Base-by-base conservation (phyloP, 35 echinoderm and acorn worm species). In the Chiridota heheva region DNA sequence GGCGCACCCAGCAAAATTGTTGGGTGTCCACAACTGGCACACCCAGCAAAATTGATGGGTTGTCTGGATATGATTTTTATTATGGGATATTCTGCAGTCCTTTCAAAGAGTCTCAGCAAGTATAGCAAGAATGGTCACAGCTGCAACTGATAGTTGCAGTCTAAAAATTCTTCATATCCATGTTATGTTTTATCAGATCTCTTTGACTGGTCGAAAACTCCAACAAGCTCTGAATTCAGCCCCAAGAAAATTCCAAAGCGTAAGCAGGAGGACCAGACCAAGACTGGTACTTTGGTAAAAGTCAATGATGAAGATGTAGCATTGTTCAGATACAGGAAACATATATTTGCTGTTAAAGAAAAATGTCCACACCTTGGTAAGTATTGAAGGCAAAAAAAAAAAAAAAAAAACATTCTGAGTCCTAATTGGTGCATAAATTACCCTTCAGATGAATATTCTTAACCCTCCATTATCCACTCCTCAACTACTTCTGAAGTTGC, bases 321-420 rank as follows among this genome's bases (percentile, higher is more conserved):
- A 7, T 59, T 90, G 35, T 90, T 90, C 42, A 82, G 87, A 32
- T 83, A 48, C 31, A 37, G 59, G 12, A 38, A 81, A 25, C 38
- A 74, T 12, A 56, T 90, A 13, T 83, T 82, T 36, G 87, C 87
- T 57, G 72, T 90, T 15, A 83, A 69, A 53, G 87, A 90, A 20
- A 90, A 90, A 77, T 90, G 87, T 33, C 87, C 87, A 10, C 87
- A 90, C 68, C 43, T 83, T 62, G 87, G 87, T 90, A 64, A 73
- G 64, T 7, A 61, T 18, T 31, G 13, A 8, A 10, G 8, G 8
- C 31, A 20, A 13, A 13, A 12, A 7, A 7, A 13, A 15, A 12
- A 7, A 17, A 12, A 27, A 10, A 7, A 30, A 20, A 7, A 7
- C 13, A 15, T 7, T 17, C 29, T 27, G 7, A 15, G 31, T 10